Conservation (phyloP, 2,888 invertebrate genomes). For the Meiosimyza platycephala region DNA sequence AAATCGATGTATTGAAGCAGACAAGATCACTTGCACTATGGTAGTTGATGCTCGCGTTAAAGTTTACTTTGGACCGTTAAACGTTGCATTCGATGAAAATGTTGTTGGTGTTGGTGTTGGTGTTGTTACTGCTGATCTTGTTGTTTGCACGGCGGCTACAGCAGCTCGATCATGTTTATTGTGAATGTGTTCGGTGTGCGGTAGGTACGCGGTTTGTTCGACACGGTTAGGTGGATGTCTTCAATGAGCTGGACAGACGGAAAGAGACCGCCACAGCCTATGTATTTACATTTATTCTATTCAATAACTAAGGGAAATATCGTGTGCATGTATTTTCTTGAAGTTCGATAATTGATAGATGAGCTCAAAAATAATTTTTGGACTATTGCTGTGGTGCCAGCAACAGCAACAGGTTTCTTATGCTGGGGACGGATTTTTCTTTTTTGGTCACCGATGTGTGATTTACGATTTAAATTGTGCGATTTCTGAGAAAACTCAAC, state of each 20-base stretch:
- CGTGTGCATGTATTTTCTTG: neutral
- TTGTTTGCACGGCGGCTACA: neutral
- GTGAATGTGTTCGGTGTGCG: conserved; percentile 11
- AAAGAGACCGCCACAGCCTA: too few species aligned
- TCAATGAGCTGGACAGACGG: neutral
- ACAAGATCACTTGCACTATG: conserved; percentile 26
- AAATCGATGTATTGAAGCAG: conserved; percentile 13
- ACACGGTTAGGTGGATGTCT: conserved; percentile 5
- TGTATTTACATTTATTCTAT: conserved; percentile 23
- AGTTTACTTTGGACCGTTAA: neutral
- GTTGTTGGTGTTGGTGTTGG: neutral
- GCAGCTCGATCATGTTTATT: neutral
- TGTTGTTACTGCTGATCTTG: neutral
- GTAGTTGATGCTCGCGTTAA: conserved; percentile 4
- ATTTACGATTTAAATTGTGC: conserved; percentile 31
- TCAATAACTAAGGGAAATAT: conserved; percentile 20
- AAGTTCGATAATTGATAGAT: conserved; percentile 26
- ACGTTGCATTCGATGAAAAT: conserved; percentile 12
- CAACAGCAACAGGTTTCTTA: too few species aligned
- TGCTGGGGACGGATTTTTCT: neutral
- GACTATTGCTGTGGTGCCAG: too few species aligned
- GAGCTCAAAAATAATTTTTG: neutral
- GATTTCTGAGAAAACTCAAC: conserved; percentile 42
- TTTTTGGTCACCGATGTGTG: conserved; percentile 19
- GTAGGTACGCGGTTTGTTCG: conserved; percentile 19